These are phyloP conservation scores for Lochmaea crataegi DNA, from an alignment of 2,888 invertebrate species.

Conservation along the genomic window DNA sequence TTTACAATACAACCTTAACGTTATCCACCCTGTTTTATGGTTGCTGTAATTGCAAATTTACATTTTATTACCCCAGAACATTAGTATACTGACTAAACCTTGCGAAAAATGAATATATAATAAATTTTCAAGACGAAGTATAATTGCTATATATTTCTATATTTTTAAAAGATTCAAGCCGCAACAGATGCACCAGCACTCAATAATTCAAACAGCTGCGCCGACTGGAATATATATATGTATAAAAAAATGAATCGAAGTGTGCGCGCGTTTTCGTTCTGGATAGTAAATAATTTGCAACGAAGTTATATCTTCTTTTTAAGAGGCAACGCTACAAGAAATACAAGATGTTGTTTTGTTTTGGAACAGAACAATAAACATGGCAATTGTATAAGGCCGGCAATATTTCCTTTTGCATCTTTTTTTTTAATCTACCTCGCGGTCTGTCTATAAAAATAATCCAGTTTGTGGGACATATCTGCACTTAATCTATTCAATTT, in stretches of 20 bases:
- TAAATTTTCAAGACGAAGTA: not conserved
- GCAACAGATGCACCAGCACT: conserved; percentile 7
- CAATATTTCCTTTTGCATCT: conserved; percentile 57
- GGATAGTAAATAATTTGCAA: conserved; percentile 56
- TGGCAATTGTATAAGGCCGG: conserved; percentile 57
- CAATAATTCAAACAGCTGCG: conserved; percentile 16
- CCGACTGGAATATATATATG: not conserved
- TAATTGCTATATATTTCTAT: not conserved
- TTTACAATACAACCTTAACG: too few relatives aligned
- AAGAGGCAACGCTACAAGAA: conserved; percentile 52
- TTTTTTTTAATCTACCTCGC: conserved; percentile 39
- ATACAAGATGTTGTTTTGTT: conserved; percentile 54
- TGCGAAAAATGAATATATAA: not conserved
- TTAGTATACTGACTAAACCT: too few relatives aligned
- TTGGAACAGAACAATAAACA: conserved; percentile 50
- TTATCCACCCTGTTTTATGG: too few relatives aligned
- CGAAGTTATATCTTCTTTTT: conserved; percentile 58
- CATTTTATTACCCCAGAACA: too few relatives aligned
- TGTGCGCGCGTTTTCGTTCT: conserved; percentile 40
- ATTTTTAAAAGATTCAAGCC: not conserved
- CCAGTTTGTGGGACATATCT: conserved; percentile 44
- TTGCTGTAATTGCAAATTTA: too few relatives aligned
- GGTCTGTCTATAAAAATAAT: conserved; percentile 45
- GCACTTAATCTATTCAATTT: too few relatives aligned
- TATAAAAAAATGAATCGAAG: conserved; percentile 23